These are phyloP conservation scores for Sesia bembeciformis DNA, from an alignment of 2,888 invertebrate genomes.

Conservation along the genomic window DNA sequence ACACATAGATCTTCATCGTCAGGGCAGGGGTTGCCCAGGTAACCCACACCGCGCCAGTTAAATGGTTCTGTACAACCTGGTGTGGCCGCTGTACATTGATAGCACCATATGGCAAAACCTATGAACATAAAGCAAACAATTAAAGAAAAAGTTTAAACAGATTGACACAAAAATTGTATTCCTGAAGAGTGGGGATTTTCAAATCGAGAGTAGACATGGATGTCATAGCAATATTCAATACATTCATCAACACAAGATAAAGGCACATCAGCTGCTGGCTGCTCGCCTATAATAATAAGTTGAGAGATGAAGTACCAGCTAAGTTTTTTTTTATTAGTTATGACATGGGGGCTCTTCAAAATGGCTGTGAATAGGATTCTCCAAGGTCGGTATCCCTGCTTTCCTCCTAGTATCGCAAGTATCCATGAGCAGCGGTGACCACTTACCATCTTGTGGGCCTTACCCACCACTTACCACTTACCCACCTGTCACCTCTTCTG, in stretches of 20 bases:
- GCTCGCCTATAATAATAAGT: too few species aligned
- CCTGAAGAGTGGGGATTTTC: too few species aligned
- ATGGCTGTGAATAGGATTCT: neutral
- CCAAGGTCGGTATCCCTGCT: neutral
- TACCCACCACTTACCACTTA: neutral
- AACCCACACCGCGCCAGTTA: conserved; percentile 84
- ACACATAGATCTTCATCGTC: conserved; percentile 91
- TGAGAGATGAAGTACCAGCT: too few species aligned
- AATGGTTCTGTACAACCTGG: conserved; percentile 91
- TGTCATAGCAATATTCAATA: too few species aligned
- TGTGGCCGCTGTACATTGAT: conserved; percentile 90
- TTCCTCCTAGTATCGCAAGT: neutral
- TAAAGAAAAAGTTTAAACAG: too few species aligned
- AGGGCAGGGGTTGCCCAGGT: conserved; percentile 87
- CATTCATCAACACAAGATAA: too few species aligned
- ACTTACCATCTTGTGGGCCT: neutral
- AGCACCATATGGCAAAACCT: conserved; percentile 86
- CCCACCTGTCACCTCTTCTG: neutral
- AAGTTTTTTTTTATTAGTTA: too few species aligned
- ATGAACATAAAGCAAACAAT: neutral
- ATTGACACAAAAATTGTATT: too few species aligned
- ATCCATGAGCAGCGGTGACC: neutral
- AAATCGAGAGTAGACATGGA: too few species aligned
- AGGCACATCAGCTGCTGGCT: too few species aligned
- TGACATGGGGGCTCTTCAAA: too few species aligned